Evolutionary conservation across 2,113 vertebrate genomes (phyloP).

Genomic region (Oncorhynchus kisutch): DNA sequence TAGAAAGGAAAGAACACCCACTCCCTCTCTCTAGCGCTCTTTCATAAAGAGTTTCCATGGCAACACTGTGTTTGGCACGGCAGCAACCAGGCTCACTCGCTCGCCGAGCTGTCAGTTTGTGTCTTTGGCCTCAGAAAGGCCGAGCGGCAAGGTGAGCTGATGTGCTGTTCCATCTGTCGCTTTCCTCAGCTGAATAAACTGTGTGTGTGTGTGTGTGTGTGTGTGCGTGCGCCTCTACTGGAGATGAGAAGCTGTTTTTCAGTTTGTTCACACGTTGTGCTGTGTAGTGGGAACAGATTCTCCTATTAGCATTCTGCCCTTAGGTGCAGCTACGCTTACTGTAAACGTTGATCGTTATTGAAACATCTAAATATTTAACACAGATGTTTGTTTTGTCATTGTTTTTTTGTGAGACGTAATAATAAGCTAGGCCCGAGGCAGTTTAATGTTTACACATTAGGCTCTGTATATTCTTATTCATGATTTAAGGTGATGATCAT

Average conservation of each 20-base stretch:
- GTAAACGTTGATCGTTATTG: neutral
- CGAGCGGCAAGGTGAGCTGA: constrained; percentile 20
- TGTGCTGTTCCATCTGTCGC: constrained; percentile 36
- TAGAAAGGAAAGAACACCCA: constrained; percentile 39
- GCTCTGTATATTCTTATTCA: neutral
- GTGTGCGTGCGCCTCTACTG: too few relatives aligned
- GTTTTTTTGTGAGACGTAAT: neutral
- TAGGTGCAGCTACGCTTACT: neutral
- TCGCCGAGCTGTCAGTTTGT: constrained; percentile 26
- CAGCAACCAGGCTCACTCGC: constrained; percentile 1
- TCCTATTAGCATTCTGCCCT: constrained; percentile 12
- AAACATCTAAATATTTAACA: neutral
- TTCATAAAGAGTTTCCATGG: constrained; percentile 66
- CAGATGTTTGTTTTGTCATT: neutral
- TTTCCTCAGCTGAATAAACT: constrained; percentile 15
- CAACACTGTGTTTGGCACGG: constrained; percentile 37
- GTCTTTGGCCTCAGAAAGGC: constrained; percentile 23
- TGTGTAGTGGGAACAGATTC: neutral
- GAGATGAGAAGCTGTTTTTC: neutral
- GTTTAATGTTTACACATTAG: neutral
- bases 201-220: neutral
- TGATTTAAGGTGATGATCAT: neutral
- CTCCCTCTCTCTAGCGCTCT: constrained; percentile 40
- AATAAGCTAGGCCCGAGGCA: neutral
- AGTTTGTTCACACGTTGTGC: constrained; percentile 8